These are phyloP conservation scores for Sakesphorus luctuosus DNA, from an alignment of 2,113 vertebrate genomes.

Conservation along the genomic window DNA sequence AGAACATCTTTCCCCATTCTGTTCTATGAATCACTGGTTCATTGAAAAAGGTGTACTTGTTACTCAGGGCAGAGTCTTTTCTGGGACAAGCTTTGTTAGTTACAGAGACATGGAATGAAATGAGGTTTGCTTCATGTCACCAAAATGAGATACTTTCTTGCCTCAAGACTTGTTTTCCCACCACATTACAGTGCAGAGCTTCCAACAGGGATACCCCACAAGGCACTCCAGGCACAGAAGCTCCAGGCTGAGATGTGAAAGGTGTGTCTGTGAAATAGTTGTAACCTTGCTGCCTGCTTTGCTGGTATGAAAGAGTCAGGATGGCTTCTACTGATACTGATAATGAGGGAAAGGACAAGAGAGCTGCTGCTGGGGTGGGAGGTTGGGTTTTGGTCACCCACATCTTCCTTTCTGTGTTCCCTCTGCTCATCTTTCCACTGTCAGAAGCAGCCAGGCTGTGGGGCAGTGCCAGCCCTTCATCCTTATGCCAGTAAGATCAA, in stretches of 20 bases:
- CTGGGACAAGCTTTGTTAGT: not conserved
- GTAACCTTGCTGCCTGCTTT: not conserved
- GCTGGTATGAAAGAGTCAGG: not conserved
- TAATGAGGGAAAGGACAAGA: not conserved
- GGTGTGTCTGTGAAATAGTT: not conserved
- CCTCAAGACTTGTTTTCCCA: not conserved
- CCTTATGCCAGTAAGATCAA: not conserved
- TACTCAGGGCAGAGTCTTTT: not conserved
- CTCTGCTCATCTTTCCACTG: not conserved
- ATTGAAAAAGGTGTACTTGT: not conserved
- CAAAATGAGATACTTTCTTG: not conserved
- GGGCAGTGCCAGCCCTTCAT: not conserved
- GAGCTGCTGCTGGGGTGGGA: not conserved
- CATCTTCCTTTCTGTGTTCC: not conserved
- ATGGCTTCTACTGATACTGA: not conserved
- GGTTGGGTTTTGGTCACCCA: not conserved
- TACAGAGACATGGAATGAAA: not conserved
- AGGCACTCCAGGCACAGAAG: not conserved
- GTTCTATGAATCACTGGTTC: not conserved
- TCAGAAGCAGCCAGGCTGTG: not conserved
- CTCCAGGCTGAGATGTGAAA: not conserved
- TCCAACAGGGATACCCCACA: not conserved
- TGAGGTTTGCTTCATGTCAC: not conserved
- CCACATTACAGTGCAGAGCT: not conserved
- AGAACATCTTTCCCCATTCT: not conserved